phyloP scores from a whole-genome alignment of 2,888 invertebrate genomes.

The Azorinus chamasolen region DNA sequence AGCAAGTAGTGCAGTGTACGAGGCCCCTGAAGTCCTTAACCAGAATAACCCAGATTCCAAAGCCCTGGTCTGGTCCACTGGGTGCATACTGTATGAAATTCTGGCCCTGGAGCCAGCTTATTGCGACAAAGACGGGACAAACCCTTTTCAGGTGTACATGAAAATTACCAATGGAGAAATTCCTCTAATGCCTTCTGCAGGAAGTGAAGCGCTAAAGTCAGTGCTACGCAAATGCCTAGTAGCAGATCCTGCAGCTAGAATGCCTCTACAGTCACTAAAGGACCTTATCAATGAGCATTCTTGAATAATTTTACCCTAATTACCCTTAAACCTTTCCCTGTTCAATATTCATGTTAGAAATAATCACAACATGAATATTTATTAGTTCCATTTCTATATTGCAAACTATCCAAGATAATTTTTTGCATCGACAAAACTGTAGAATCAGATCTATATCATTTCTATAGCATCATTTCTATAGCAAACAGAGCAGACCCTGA shows the following conservation, averaged over 20 bases:
- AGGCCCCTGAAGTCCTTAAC: slow-evolving; percentile 71
- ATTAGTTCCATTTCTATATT: too few species aligned
- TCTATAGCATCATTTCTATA: too few species aligned
- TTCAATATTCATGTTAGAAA: too few species aligned
- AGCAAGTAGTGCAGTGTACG: slow-evolving; percentile 60
- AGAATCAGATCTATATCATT: too few species aligned
- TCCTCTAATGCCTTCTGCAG: slow-evolving; percentile 44
- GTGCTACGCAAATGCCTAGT: slow-evolving; percentile 60
- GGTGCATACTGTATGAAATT: slow-evolving; percentile 75
- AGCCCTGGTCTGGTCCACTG: slow-evolving; percentile 72
- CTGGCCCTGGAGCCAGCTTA: slow-evolving; percentile 73
- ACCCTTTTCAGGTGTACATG: slow-evolving; percentile 68
- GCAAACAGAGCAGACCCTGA: too few species aligned
- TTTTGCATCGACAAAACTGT: too few species aligned
- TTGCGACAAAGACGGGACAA: slow-evolving; percentile 62
- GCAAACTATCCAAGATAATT: too few species aligned
- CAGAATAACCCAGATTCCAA: slow-evolving; percentile 54
- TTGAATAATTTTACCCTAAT: too few species aligned
- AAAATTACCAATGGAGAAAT: slow-evolving; percentile 63
- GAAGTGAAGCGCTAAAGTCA: slow-evolving; percentile 42
- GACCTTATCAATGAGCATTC: too few species aligned
- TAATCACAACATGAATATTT: too few species aligned
- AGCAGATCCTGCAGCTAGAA: slow-evolving; percentile 11
- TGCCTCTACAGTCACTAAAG: too few species aligned
- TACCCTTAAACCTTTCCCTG: too few species aligned